Evolutionary conservation across 2,113 vertebrate species (phyloP).

Genomic region (Entomyzon cyanotis): DNA sequence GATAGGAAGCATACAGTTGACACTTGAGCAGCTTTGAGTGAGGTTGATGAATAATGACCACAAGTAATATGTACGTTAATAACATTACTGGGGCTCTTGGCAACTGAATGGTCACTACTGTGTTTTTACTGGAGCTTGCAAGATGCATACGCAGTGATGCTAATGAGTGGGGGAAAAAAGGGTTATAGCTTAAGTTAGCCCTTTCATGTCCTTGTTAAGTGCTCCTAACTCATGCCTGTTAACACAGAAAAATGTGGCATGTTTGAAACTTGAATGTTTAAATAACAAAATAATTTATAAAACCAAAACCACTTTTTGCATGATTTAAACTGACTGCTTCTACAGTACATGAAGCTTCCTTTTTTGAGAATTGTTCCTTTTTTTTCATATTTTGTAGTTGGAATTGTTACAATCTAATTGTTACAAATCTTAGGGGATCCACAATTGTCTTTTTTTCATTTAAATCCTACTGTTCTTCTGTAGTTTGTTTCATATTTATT

Average conservation of each 20-base stretch:
- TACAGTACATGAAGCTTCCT: background rate
- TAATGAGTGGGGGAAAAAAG: background rate
- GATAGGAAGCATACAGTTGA: background rate
- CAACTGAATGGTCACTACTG: background rate
- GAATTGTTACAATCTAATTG: background rate
- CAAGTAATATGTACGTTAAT: background rate
- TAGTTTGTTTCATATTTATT: background rate
- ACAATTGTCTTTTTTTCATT: background rate
- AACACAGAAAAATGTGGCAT: background rate
- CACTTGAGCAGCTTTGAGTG: background rate
- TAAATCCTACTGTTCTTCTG: background rate
- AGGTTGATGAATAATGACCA: background rate
- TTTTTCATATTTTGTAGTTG: background rate
- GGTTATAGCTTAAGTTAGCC: background rate
- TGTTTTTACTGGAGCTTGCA: background rate
- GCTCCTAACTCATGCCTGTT: background rate
- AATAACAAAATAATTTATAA: background rate
- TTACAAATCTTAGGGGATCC: background rate
- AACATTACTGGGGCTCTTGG: background rate
- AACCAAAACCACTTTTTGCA: background rate
- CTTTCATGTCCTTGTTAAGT: background rate
- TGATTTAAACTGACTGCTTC: background rate
- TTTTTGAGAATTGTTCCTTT: background rate
- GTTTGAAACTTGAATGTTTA: background rate
- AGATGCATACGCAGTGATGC: background rate